Percentiles rank a stretch among this genome's conserved stretches.
Conservation (phyloP, 2,888 invertebrate genomes). For the Caenorhabditis sp. region DNA sequence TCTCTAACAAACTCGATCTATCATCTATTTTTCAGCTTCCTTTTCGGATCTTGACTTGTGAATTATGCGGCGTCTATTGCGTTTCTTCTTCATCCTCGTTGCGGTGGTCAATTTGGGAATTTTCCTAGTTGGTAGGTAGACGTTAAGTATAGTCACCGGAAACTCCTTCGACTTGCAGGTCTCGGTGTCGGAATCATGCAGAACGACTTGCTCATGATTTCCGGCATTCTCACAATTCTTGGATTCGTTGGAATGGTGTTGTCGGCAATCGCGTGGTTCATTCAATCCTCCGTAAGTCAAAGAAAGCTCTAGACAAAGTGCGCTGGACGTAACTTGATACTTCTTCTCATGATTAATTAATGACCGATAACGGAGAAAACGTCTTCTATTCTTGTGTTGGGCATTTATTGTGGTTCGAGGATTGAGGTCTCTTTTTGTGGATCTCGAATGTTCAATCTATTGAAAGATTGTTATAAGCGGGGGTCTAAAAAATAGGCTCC, state of each 20-base stretch:
- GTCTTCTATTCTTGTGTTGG: not conserved
- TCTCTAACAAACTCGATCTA: constrained; percentile 6
- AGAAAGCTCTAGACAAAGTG: not conserved
- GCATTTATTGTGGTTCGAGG: not conserved
- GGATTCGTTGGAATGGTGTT: constrained; percentile 74
- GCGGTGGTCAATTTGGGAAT: constrained; percentile 62
- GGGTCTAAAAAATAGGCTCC: no score
- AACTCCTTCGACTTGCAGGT: constrained; percentile 44
- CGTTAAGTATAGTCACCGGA: not conserved
- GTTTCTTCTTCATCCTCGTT: constrained; percentile 56
- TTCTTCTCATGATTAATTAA: constrained; percentile 41
- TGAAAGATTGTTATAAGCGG: not conserved
- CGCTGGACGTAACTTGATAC: constrained; percentile 42
- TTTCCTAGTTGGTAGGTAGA: constrained; percentile 61
- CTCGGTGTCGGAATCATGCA: constrained; percentile 69
- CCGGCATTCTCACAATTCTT: constrained; percentile 65
- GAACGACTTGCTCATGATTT: constrained; percentile 68
- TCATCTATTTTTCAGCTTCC: constrained; percentile 4
- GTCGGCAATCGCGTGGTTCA: constrained; percentile 71
- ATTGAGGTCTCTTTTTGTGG: not conserved
- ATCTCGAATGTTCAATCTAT: not conserved
- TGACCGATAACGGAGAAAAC: constrained; percentile 50
- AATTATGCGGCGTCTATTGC: constrained; percentile 57
- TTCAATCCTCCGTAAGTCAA: constrained; percentile 68
- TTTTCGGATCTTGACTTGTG: not conserved